Evolutionary conservation across 2,113 vertebrate genomes (phyloP).

Genomic region (Leiothrix lutea): DNA sequence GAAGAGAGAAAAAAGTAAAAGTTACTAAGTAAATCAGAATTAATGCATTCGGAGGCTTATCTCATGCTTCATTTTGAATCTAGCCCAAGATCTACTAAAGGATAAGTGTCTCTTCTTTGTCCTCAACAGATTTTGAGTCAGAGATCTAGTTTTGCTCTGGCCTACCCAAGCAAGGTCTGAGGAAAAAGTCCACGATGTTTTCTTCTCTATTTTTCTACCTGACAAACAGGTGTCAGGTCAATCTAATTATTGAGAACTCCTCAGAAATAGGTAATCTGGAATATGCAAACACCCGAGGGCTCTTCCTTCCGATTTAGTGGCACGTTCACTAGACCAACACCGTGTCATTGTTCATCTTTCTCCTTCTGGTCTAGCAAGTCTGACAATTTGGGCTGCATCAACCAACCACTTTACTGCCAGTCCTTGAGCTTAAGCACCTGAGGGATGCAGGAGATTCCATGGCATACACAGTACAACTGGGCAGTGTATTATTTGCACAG

Average conservation of each 20-base stretch:
- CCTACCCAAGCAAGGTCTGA: background rate
- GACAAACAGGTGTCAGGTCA: background rate
- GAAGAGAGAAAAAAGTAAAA: background rate
- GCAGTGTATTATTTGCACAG: background rate
- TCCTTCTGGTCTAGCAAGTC: background rate
- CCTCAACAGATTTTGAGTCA: background rate
- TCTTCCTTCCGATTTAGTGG: background rate
- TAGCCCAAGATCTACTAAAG: background rate
- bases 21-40: background rate
- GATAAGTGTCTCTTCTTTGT: background rate
- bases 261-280: background rate
- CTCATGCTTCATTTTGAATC: background rate
- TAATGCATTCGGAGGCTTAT: background rate
- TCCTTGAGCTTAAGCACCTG: background rate
- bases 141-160: background rate
- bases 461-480: background rate
- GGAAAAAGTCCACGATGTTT: background rate
- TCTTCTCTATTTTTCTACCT: background rate
- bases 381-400: background rate
- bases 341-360: background rate
- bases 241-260: background rate
- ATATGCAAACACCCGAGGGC: background rate
- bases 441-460: background rate
- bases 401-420: background rate
- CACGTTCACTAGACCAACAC: background rate